Evolutionary conservation across 1,140 invertebrate genomes (phyloP).

Genomic region (Littorina saxatilis): DNA sequence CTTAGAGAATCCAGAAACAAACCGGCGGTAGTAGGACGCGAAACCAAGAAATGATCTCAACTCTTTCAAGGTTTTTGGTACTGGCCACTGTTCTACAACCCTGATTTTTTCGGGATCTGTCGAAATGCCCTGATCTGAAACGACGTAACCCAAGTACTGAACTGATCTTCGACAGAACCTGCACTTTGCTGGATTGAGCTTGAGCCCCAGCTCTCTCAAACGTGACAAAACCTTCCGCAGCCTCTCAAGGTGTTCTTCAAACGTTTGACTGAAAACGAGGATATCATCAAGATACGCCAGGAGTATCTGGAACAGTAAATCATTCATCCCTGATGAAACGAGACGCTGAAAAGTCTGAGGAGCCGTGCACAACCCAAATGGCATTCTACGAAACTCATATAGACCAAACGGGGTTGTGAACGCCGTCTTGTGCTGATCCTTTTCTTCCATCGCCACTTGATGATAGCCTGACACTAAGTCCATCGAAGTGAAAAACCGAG

Average conservation of each 20-base stretch:
- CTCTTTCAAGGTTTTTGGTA: conserved; percentile 63
- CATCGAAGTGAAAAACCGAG: conserved; percentile 29
- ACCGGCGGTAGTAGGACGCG: conserved; percentile 71
- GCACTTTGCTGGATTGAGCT: conserved; percentile 46
- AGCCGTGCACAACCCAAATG: conserved; percentile 53
- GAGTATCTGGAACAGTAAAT: conserved; percentile 43
- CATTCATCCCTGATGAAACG: conserved; percentile 48
- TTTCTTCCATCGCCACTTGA: too few relatives aligned
- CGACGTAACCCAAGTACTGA: conserved; percentile 8
- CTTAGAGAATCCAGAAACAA: conserved; percentile 67
- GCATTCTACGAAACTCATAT: conserved; percentile 50
- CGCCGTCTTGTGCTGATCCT: too few relatives aligned
- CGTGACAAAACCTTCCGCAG: conserved; percentile 59
- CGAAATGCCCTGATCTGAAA: conserved; percentile 55
- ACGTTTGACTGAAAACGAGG: too few relatives aligned
- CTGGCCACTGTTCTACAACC: conserved; percentile 64
- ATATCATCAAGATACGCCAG: conserved; percentile 55
- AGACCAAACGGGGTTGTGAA: conserved; percentile 47
- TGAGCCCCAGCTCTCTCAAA: too few relatives aligned
- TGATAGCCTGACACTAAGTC: too few relatives aligned
- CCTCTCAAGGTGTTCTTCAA: conserved; percentile 33
- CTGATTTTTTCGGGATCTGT: conserved; percentile 73
- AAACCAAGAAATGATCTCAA: too few relatives aligned
- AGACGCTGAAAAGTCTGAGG: conserved; percentile 60
- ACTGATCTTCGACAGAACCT: conserved; percentile 39